Conservation (phyloP, 1,140 invertebrate genomes). For the Bactericera cockerelli region DNA sequence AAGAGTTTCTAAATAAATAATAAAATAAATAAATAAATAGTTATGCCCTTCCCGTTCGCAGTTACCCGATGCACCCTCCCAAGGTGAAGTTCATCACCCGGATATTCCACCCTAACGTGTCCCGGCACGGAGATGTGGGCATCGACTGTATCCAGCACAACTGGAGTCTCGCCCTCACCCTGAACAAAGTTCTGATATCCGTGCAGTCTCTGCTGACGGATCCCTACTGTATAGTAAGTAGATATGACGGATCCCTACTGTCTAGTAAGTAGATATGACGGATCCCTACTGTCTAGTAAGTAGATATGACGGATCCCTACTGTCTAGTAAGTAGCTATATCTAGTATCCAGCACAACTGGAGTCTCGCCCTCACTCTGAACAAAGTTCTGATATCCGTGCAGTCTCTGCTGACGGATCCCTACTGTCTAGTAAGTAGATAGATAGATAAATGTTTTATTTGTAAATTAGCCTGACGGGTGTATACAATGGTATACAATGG, state of each 20-base stretch:
- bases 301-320: neutral
- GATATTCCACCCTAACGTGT: constrained; percentile 90
- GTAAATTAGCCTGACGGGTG: neutral
- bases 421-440: constrained; percentile 55
- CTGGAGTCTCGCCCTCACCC: constrained; percentile 83
- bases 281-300: neutral
- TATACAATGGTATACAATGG: neutral
- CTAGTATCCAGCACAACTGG: constrained; percentile 83
- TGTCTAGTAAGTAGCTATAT: neutral
- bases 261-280: constrained; percentile 35
- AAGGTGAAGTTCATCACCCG: constrained; percentile 75
- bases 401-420: constrained; percentile 86
- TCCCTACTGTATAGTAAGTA: constrained; percentile 59
- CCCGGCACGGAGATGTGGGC: constrained; percentile 87
- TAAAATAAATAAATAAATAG: constrained; percentile 16
- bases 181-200: constrained; percentile 71
- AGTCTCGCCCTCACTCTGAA: constrained; percentile 80
- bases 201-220: constrained; percentile 88
- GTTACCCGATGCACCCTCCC: constrained; percentile 83
- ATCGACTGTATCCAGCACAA: constrained; percentile 91
- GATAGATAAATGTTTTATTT: no score
- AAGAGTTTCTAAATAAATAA: no score
- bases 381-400: constrained; percentile 70
- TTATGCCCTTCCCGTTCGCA: constrained; percentile 28
- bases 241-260: constrained; percentile 91